Base-by-base conservation (phyloP, 1,140 invertebrate species). In the Galendromus occidentalis region DNA sequence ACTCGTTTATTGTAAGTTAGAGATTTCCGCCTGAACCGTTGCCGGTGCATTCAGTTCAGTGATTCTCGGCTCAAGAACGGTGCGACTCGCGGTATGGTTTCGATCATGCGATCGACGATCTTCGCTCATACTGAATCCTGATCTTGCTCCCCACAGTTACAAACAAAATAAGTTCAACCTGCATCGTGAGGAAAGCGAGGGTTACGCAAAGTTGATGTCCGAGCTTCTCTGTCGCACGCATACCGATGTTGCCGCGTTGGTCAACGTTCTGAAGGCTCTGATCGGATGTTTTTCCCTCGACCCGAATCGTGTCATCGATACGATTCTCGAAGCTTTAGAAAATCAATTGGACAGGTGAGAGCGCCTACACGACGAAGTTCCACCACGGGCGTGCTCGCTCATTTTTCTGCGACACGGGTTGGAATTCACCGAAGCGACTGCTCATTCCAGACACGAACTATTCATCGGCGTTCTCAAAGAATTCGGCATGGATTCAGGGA, bases 111-210 rank as follows among this genome's bases (percentile, higher is more conserved):
- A 55, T 42, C 33, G 20, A 12, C 44, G 12, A 17, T 44, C 65
- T 18, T n/a, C 1, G 51, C 9, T 20, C 29, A 66, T 2, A 2
- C 25, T 67, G 41, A 20, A 18, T n/a, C 1, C 29, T 42, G 17
- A 14, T 12, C 30, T 69, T 20, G 12, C 73, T 72, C 65, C 70
- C 83, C 84, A 68, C 76, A 97, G 92, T 76, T 99, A 98, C 75
- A 98, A 98, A 75, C 96, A 98, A 75, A 84, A 93, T 70, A 98
- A 98, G 73, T 99, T 97, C 75, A 99, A 99, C 80, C 80, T 99
- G 67, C 89, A 97, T 73, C 82, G 94, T 64, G 96, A 99, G 80
- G 96, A 98, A 78, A 94, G 86, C 79, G 96, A 99, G 83, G 96
- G 96, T 4, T 99, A 94, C 79, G 87, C 93, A 4, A 99, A 99